These are phyloP conservation scores for Hoplodrina ambigua DNA, from an alignment of 2,888 invertebrate species.

Conservation along the genomic window DNA sequence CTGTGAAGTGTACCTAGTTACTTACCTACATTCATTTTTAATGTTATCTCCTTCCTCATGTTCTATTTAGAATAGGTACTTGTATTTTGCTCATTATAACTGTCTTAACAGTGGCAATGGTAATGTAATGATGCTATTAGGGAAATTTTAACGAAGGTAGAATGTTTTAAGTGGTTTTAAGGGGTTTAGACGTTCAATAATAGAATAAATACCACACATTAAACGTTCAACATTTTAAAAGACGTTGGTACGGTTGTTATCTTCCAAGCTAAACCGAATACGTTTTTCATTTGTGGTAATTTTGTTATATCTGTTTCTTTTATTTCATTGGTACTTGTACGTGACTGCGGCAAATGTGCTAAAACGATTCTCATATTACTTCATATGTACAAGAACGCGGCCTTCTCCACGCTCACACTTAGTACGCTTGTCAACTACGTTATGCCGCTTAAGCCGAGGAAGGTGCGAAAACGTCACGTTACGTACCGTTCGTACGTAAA, in stretches of 20 bases:
- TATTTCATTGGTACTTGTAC: conserved; percentile 29
- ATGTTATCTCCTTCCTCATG: conserved; percentile 43
- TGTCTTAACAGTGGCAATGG: conserved; percentile 4
- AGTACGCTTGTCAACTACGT: conserved; percentile 61
- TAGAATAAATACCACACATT: conserved; percentile 4
- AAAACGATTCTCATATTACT: conserved; percentile 46
- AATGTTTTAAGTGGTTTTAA: conserved; percentile 12
- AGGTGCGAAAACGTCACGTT: conserved; percentile 47
- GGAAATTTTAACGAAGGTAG: conserved; percentile 18
- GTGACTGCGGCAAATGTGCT: conserved; percentile 34
- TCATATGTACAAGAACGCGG: conserved; percentile 26
- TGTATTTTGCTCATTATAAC: conserved; percentile 2
- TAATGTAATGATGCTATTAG: conserved; percentile 20
- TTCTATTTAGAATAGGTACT: conserved; percentile 12
- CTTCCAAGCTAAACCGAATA: conserved; percentile 6
- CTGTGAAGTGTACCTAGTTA: conserved; percentile 46
- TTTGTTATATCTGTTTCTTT: conserved; percentile 24
- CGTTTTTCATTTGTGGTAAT: conserved; percentile 8
- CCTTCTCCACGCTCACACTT: conserved; percentile 57
- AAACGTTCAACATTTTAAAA: conserved; percentile 16
- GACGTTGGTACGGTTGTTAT: background rate
- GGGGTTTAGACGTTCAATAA: conserved; percentile 1
- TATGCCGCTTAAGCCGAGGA: conserved; percentile 33
- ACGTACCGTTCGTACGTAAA: conserved; percentile 24
- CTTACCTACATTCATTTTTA: conserved; percentile 39